A percentile compares a stretch with the other conserved stretches of the same genome.
These are phyloP conservation scores for Leptodirus hochenwartii DNA, from an alignment of 2,888 invertebrate species.

Conservation along the genomic window DNA sequence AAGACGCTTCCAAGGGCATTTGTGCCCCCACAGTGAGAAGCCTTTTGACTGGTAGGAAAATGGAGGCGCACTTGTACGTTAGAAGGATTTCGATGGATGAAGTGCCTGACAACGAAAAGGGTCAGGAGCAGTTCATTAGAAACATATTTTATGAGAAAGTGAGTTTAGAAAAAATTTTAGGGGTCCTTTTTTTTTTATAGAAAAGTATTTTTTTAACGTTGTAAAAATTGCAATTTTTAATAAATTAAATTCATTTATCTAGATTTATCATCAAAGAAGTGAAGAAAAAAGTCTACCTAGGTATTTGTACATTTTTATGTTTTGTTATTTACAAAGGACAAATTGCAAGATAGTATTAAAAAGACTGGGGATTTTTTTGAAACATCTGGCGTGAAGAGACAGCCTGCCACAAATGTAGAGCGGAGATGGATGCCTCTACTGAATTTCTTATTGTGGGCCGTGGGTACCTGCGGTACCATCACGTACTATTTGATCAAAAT, in stretches of 20 bases:
- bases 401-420: no score
- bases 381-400: slow-evolving; percentile 18
- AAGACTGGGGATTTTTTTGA: slow-evolving; percentile 22
- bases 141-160: slow-evolving; percentile 62
- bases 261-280: no score
- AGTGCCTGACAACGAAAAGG: slow-evolving; percentile 53
- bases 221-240: no score
- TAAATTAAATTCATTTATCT: no score
- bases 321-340: slow-evolving; percentile 19
- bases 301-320: slow-evolving; percentile 4
- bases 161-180: slow-evolving; percentile 14
- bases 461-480: no score
- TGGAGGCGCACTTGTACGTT: slow-evolving; percentile 51
- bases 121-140: slow-evolving; percentile 59
- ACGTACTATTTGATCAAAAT: no score
- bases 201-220: slow-evolving; percentile 3
- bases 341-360: slow-evolving; percentile 20
- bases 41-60: slow-evolving; percentile 45
- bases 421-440: no score
- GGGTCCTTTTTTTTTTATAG: not conserved
- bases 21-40: slow-evolving; percentile 52
- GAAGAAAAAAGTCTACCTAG: no score
- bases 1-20: slow-evolving; percentile 44
- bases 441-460: no score
- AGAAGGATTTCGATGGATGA: slow-evolving; percentile 58